These are phyloP conservation scores for Bellardia pandia DNA, from an alignment of 2,888 invertebrate genomes.

Conservation along the genomic window DNA sequence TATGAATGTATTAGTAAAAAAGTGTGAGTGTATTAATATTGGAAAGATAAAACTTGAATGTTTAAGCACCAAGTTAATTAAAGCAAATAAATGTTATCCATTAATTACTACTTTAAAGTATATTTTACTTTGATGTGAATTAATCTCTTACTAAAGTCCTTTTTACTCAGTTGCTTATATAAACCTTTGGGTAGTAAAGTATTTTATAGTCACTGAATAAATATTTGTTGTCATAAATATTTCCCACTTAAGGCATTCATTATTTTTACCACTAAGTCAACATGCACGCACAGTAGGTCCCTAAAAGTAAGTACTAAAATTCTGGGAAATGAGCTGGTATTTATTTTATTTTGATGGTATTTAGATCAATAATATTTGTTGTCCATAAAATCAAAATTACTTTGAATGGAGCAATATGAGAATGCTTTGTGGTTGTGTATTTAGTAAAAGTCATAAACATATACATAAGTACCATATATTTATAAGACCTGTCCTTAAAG, in stretches of 20 bases:
- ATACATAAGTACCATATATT: background rate
- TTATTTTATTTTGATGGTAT: background rate
- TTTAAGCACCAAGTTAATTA: too few relatives aligned
- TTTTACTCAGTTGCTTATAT: background rate
- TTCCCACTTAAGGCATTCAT: background rate
- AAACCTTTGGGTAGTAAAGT: background rate
- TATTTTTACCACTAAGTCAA: background rate
- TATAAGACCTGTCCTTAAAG: too few relatives aligned
- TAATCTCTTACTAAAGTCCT: background rate
- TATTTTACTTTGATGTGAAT: background rate
- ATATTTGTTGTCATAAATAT: conserved; percentile 11
- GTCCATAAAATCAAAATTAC: conserved; percentile 1
- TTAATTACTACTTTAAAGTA: background rate
- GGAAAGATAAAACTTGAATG: too few relatives aligned
- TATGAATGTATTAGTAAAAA: too few relatives aligned
- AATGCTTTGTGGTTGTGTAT: background rate
- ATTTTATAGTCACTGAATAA: background rate
- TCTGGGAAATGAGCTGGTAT: background rate
- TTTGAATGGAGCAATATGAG: background rate
- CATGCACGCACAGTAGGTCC: background rate
- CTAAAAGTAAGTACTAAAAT: background rate
- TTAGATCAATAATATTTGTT: conserved; percentile 11
- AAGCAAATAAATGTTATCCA: background rate
- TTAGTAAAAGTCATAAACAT: background rate
- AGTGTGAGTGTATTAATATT: too few relatives aligned